These are phyloP conservation scores for Lepus europaeus DNA, from an alignment of 2,113 vertebrate genomes.

Conservation along the genomic window DNA sequence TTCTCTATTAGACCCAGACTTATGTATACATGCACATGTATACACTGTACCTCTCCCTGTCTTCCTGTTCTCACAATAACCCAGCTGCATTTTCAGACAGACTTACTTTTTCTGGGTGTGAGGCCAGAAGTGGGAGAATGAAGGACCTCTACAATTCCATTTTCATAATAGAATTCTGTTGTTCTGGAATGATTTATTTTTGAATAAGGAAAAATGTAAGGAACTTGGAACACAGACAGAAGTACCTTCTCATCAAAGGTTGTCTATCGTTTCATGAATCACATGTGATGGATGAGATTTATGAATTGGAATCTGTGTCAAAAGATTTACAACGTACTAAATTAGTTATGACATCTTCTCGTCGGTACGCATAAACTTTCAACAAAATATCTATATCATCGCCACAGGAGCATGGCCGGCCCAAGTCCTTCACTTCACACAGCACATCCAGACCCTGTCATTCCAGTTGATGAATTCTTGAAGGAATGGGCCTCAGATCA, in stretches of 20 bases:
- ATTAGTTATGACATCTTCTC: conserved; percentile 91
- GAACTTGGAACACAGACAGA: conserved; percentile 89
- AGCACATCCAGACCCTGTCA: conserved; percentile 88
- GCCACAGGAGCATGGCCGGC: conserved; percentile 86
- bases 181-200: conserved; percentile 89
- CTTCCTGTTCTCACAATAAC: not conserved
- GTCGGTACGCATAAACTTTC: conserved; percentile 88
- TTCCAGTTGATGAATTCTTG: conserved; percentile 90
- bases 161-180: conserved; percentile 87
- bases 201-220: conserved; percentile 87
- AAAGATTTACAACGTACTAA: conserved; percentile 90
- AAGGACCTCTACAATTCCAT: conserved; percentile 74
- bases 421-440: conserved; percentile 85
- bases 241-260: conserved; percentile 90
- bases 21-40: not conserved
- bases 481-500: conserved; percentile 92
- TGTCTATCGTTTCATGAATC: conserved; percentile 91
- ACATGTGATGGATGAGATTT: conserved; percentile 91
- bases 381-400: conserved; percentile 91
- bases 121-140: conserved; percentile 80
- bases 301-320: conserved; percentile 89
- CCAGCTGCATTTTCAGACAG: conserved; percentile 70
- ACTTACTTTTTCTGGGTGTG: conserved; percentile 67
- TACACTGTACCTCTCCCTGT: too few species aligned
- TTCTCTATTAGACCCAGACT: not conserved